These are phyloP conservation scores for Ellobius talpinus DNA, from an alignment of 2,113 vertebrate species.

Conservation along the genomic window DNA sequence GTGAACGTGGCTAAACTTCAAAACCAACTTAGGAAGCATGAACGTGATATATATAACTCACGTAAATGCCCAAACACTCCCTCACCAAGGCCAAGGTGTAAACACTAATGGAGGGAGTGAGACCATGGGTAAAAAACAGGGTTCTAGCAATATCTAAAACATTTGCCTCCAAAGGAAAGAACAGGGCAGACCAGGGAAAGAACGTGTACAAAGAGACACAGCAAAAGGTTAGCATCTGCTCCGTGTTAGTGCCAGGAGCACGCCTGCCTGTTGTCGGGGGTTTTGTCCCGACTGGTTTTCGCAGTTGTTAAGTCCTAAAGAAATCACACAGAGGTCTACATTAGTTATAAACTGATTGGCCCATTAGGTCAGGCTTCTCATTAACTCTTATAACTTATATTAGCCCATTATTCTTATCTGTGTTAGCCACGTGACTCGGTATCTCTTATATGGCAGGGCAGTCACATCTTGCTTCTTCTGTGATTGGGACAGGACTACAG, in stretches of 20 bases:
- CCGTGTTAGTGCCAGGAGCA: background rate
- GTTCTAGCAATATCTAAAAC: background rate
- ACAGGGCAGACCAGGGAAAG: background rate
- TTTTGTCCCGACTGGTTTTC: no score
- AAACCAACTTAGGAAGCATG: background rate
- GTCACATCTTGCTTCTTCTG: no score
- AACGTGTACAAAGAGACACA: background rate
- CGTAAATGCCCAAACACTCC: background rate
- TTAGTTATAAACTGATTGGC: no score
- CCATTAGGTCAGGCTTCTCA: no score
- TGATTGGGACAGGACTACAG: no score
- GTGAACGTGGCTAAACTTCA: background rate
- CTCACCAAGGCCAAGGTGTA: background rate
- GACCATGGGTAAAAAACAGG: rapidly evolving
- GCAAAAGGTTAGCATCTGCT: background rate
- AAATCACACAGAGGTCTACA: no score
- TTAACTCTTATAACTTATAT: no score
- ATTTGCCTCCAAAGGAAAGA: background rate
- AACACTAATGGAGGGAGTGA: background rate
- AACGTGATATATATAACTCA: background rate
- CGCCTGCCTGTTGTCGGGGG: no score
- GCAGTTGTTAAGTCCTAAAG: no score
- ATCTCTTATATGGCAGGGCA: no score
- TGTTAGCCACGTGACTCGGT: no score
- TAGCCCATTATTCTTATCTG: no score